Conservation (phyloP, 2,113 vertebrate species). For the Otis tarda region DNA sequence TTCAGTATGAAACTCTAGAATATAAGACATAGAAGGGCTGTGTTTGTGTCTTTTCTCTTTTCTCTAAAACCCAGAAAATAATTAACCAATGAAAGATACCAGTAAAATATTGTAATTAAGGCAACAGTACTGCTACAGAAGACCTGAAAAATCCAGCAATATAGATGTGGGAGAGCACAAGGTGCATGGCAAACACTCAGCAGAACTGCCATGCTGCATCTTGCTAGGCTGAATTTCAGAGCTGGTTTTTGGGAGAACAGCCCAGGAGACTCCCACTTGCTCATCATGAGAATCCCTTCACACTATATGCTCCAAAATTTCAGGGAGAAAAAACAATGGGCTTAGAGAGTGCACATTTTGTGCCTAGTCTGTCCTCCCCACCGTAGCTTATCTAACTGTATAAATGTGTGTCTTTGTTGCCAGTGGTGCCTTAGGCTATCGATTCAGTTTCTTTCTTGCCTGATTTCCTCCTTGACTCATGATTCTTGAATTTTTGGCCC, state of each 20-base stretch:
- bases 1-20: not conserved
- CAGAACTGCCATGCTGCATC: not conserved
- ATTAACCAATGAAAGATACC: not conserved
- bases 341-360: not conserved
- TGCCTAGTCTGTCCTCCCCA: not conserved
- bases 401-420: not conserved
- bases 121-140: not conserved
- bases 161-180: not conserved
- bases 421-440: not conserved
- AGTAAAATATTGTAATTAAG: not conserved
- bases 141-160: not conserved
- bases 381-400: not conserved
- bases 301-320: not conserved
- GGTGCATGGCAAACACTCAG: not conserved
- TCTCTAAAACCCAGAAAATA: not conserved
- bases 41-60: not conserved
- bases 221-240: not conserved
- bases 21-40: not conserved
- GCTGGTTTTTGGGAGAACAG: not conserved
- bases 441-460: not conserved
- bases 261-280: not conserved
- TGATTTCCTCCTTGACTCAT: not conserved
- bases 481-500: not conserved
- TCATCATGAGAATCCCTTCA: not conserved
- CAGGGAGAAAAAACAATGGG: not conserved